A percentile compares a stretch with the other conserved stretches of the same genome.
Evolutionary conservation across 2,888 invertebrate species (phyloP).

Genomic region (Tineola bisselliella): DNA sequence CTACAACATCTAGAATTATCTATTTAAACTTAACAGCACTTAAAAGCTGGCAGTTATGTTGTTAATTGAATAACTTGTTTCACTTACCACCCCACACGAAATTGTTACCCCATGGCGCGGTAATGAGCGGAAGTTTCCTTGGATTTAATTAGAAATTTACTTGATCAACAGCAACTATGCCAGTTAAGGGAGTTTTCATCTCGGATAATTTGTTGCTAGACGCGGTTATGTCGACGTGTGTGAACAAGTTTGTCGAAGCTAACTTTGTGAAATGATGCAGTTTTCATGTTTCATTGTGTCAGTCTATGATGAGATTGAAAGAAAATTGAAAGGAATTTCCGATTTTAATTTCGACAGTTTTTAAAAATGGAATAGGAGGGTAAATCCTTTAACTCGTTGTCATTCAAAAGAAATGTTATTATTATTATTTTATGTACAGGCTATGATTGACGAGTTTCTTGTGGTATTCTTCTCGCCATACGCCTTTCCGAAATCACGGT

Average conservation of each 20-base stretch:
- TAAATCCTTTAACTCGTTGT: neutral
- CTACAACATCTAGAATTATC: too few relatives aligned
- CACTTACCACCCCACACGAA: constrained; percentile 2
- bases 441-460: too few relatives aligned
- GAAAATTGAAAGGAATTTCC: too few relatives aligned
- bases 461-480: too few relatives aligned
- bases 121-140: constrained; percentile 9
- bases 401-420: neutral
- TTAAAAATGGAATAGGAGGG: neutral
- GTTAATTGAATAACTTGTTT: constrained; percentile 10
- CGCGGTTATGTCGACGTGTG: neutral
- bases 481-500: too few relatives aligned
- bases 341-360: neutral
- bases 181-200: neutral
- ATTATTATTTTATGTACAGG: too few relatives aligned
- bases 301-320: neutral
- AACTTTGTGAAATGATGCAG: neutral
- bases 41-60: neutral
- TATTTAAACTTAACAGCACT: neutral
- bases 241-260: neutral
- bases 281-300: neutral
- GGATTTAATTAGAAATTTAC: constrained; percentile 9
- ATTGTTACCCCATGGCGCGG: neutral
- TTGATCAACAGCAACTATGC: constrained; percentile 6
- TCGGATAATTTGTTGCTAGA: neutral